A percentile compares a stretch with the other conserved stretches of the same genome.
Conservation (phyloP, 2,113 vertebrate species). For the Oryzias woworae region DNA sequence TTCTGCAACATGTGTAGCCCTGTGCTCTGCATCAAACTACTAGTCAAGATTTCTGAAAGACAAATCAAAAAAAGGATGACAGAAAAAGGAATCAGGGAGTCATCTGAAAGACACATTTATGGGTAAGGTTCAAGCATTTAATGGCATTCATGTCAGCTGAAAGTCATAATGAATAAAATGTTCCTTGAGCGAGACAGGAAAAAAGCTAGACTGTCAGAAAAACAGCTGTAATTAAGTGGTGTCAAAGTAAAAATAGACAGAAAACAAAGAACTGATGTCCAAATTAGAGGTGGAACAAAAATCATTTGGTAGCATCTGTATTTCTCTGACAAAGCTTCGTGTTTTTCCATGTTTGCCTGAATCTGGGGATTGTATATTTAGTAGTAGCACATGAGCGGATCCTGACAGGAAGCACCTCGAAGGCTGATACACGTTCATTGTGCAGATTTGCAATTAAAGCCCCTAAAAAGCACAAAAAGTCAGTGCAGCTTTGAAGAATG, state of each 20-base stretch:
- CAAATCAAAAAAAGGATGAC: conserved; percentile 5
- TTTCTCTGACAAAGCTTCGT: conserved; percentile 12
- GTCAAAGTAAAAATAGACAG: background rate
- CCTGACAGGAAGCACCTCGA: conserved; percentile 25
- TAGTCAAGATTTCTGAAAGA: conserved; percentile 26
- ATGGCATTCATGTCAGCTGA: background rate
- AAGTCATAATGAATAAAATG: background rate
- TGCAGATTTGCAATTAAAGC: conserved; percentile 20
- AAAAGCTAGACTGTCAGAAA: background rate
- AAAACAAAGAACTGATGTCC: background rate
- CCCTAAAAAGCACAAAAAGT: conserved; percentile 57
- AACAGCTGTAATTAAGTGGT: background rate
- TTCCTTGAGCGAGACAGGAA: background rate
- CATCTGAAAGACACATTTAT: conserved; percentile 30
- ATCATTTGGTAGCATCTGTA: background rate
- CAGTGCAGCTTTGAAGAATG: conserved; percentile 29
- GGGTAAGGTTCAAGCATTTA: conserved; percentile 16
- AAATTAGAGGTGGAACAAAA: background rate
- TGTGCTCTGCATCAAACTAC: conserved; percentile 17
- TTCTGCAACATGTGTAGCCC: conserved; percentile 39
- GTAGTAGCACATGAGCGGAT: conserved; percentile 46
- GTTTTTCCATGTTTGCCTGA: conserved; percentile 14
- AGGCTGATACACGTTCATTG: conserved; percentile 20
- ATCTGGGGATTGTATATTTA: conserved; percentile 29
- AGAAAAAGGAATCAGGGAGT: conserved; percentile 8